A percentile compares a stretch with the other conserved stretches of the same genome.
These are phyloP conservation scores for Ctenicera cuprea DNA, from an alignment of 2,888 invertebrate genomes.

Conservation along the genomic window DNA sequence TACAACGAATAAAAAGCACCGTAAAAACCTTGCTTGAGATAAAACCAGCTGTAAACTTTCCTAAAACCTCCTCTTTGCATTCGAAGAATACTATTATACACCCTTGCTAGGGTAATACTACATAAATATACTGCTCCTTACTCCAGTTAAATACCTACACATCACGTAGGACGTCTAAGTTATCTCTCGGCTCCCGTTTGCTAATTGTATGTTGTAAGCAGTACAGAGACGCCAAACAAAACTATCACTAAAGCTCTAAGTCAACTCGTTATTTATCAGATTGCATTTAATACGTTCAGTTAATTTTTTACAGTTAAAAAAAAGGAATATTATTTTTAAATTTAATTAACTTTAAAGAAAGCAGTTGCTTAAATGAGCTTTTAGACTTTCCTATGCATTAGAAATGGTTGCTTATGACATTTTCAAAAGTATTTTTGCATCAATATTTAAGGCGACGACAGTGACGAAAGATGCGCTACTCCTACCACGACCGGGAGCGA, in stretches of 20 bases:
- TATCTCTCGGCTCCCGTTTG: slow-evolving; percentile 23
- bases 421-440: too few species aligned
- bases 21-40: slow-evolving; percentile 48
- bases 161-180: slow-evolving; percentile 31
- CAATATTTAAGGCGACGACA: too few species aligned
- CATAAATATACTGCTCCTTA: slow-evolving; percentile 13
- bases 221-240: slow-evolving; percentile 7
- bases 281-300: background rate
- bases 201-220: slow-evolving; percentile 23
- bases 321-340: too few species aligned
- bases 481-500: too few species aligned
- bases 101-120: slow-evolving; percentile 1
- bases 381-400: too few species aligned
- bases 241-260: slow-evolving; percentile 17
- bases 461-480: too few species aligned
- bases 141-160: slow-evolving; percentile 22
- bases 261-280: background rate
- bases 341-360: too few species aligned
- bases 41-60: slow-evolving; percentile 37
- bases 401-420: too few species aligned
- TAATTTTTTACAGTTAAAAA: slow-evolving; percentile 14
- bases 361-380: too few species aligned
- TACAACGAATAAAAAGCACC: slow-evolving; percentile 53
- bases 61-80: slow-evolving; percentile 24
- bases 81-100: slow-evolving; percentile 28